Percentiles rank a stretch among this genome's conserved stretches.
Evolutionary conservation across 2,113 vertebrate genomes (phyloP).

Genomic region (Ploceus nigricollis): DNA sequence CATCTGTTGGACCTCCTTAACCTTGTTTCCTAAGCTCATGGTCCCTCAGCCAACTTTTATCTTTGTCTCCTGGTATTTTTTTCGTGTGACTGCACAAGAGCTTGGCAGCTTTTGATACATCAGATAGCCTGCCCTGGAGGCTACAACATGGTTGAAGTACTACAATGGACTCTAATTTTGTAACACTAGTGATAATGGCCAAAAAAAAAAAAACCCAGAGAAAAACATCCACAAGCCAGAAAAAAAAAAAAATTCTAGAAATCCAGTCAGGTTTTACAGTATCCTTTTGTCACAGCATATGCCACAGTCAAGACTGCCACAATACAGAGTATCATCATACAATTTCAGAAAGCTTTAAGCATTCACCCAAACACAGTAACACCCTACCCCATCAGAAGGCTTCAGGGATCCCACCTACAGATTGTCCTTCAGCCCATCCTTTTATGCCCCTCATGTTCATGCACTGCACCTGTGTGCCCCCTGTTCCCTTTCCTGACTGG

Average conservation of each 20-base stretch:
- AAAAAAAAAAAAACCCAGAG: too few species aligned
- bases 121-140: background rate
- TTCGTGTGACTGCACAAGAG: background rate
- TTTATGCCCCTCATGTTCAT: background rate
- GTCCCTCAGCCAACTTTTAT: background rate
- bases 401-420: too few species aligned
- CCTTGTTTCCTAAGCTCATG: background rate
- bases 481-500: background rate
- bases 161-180: background rate
- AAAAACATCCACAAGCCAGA: background rate
- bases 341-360: background rate
- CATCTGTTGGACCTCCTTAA: background rate
- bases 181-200: background rate
- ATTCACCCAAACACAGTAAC: background rate
- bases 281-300: background rate
- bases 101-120: background rate
- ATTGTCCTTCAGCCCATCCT: background rate
- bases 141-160: background rate
- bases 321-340: too few species aligned
- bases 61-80: background rate
- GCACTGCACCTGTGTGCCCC: background rate
- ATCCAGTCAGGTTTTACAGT: background rate
- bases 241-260: too few species aligned
- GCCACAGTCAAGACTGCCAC: too few species aligned
- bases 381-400: background rate